A percentile compares a stretch with the other conserved stretches of the same genome.
Evolutionary conservation across 2,888 invertebrate genomes (phyloP).

Genomic region (Mystacides longicornis): DNA sequence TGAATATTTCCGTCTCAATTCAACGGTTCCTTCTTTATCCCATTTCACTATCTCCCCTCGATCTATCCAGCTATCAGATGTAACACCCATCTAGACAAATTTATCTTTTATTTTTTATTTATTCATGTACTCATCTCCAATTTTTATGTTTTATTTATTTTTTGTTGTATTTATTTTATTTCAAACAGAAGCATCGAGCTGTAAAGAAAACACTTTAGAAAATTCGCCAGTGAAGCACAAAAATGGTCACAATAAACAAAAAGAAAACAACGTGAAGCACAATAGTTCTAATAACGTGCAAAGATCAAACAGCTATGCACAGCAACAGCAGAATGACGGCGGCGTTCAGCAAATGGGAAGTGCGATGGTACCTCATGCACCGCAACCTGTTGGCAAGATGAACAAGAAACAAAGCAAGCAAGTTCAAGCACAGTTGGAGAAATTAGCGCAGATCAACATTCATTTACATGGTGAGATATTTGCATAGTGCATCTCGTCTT

Average conservation of each 20-base stretch:
- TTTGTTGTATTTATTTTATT: no score
- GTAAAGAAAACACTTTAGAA: no score
- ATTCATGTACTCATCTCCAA: no score
- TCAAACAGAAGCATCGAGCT: no score
- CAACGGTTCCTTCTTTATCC: no score
- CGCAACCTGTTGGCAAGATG: constrained; percentile 35
- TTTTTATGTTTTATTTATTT: no score
- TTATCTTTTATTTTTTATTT: no score
- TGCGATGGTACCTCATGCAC: not conserved
- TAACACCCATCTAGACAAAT: no score
- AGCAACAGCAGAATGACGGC: not conserved
- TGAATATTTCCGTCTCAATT: no score
- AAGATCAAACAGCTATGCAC: not conserved
- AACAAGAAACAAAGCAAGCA: constrained; percentile 62
- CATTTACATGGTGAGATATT: constrained; percentile 70
- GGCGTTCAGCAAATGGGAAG: not conserved
- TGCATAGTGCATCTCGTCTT: no score
- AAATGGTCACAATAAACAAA: not conserved
- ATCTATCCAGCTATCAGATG: no score
- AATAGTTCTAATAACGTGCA: not conserved
- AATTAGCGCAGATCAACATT: constrained; percentile 71
- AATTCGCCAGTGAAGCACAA: not conserved
- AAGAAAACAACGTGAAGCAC: not conserved
- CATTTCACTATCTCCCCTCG: no score
- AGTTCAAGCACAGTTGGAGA: constrained; percentile 65